These are phyloP conservation scores for Zaprionus nigranus DNA, from an alignment of 1,140 invertebrate genomes.

Conservation along the genomic window DNA sequence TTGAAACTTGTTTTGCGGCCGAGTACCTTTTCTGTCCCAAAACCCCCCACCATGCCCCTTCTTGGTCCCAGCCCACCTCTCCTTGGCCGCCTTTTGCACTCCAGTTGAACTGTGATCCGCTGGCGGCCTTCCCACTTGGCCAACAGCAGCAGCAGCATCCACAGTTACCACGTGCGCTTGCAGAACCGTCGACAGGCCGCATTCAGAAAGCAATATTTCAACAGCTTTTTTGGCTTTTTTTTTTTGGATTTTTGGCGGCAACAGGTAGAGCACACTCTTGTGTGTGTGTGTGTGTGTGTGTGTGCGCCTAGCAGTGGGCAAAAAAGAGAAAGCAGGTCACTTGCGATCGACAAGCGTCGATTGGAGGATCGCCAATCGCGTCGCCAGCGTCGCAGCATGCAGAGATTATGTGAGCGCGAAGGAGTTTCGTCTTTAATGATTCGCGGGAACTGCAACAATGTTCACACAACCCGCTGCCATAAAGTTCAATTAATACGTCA, in stretches of 20 bases:
- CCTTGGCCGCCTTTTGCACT: not conserved
- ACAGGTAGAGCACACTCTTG: constrained; percentile 28
- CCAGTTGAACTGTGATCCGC: constrained; percentile 41
- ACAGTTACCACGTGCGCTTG: constrained; percentile 42
- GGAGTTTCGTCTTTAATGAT: constrained; percentile 42
- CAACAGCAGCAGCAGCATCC: constrained; percentile 13
- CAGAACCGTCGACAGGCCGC: constrained; percentile 37
- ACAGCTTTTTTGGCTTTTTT: not conserved
- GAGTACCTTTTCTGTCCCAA: constrained; percentile 12
- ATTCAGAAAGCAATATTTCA: constrained; percentile 16
- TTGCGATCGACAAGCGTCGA: constrained; percentile 60
- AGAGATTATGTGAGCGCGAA: constrained; percentile 44
- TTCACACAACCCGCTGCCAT: constrained; percentile 37
- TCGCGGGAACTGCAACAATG: constrained; percentile 10
- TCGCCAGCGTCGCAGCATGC: constrained; percentile 28
- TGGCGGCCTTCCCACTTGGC: constrained; percentile 14
- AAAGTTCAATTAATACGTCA: constrained; percentile 79
- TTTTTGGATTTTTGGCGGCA: constrained; percentile 8
- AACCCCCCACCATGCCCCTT: not conserved
- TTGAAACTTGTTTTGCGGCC: constrained; percentile 34
- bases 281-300: constrained; percentile 13
- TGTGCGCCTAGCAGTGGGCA: not conserved
- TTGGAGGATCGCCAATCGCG: constrained; percentile 67
- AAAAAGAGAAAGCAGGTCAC: constrained; percentile 84
- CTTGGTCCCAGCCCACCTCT: not conserved